phyloP scores from a whole-genome alignment of 92 coral and sea anemone species.

The Heliopora coerulea region DNA sequence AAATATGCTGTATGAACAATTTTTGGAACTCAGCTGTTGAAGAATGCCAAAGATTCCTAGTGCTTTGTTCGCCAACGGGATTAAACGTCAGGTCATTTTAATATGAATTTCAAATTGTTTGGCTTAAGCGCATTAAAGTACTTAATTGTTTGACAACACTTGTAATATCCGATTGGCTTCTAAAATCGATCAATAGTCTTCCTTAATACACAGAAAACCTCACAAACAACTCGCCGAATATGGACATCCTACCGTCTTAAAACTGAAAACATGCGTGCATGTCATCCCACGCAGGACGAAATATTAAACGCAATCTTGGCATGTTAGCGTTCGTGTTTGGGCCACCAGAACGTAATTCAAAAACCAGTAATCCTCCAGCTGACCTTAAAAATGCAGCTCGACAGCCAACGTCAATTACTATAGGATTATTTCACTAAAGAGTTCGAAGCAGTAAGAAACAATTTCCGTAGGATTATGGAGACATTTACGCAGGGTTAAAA shows the following conservation, averaged over 20 bases:
- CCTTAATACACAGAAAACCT: background rate
- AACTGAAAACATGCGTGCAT: background rate
- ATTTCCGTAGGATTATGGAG: conserved; percentile 6
- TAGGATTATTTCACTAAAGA: conserved; percentile 1
- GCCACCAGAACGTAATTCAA: conserved; percentile 17
- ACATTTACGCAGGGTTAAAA: background rate
- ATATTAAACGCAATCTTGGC: background rate
- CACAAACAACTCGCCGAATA: conserved; percentile 15
- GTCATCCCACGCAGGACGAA: background rate
- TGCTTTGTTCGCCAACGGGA: conserved; percentile 40
- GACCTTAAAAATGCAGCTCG: too few relatives aligned
- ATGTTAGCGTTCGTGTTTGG: background rate
- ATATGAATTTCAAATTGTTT: conserved; percentile 32
- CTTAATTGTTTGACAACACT: conserved; percentile 28
- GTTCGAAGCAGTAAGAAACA: background rate
- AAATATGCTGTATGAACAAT: conserved; percentile 18
- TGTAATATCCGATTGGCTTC: conserved; percentile 28
- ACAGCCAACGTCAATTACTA: background rate
- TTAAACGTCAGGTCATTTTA: conserved; percentile 30
- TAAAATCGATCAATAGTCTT: conserved; percentile 19
- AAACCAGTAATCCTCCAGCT: too few relatives aligned
- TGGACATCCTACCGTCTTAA: background rate
- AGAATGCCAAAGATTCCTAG: conserved; percentile 11
- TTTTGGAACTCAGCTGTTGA: conserved; percentile 9
- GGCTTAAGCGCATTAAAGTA: conserved; percentile 25